Percentiles rank a stretch among this genome's conserved stretches.
These are phyloP conservation scores for Thumatha senex DNA, from an alignment of 2,888 invertebrate genomes.

Conservation along the genomic window DNA sequence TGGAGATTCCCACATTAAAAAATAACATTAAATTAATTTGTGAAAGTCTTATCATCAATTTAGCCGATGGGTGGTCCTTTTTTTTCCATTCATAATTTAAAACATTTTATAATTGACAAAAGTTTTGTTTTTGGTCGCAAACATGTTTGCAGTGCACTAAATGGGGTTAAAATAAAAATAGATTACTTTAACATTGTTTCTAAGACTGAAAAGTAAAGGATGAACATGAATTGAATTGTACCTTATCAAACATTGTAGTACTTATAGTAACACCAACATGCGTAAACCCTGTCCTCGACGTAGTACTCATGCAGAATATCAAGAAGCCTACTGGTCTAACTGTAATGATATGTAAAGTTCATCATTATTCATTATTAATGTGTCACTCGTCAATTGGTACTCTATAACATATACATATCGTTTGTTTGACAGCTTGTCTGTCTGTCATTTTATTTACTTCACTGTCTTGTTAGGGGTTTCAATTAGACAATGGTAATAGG, in stretches of 20 bases:
- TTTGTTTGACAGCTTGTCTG: slow-evolving; percentile 20
- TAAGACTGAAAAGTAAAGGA: background rate
- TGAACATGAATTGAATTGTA: background rate
- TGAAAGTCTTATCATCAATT: too few relatives aligned
- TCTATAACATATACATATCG: background rate
- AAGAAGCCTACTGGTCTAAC: slow-evolving; percentile 26
- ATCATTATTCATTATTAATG: slow-evolving; percentile 28
- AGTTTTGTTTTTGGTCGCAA: too few relatives aligned
- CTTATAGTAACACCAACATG: slow-evolving; percentile 32
- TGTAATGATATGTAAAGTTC: slow-evolving; percentile 40
- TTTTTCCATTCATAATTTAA: too few relatives aligned
- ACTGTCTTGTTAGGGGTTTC: slow-evolving; percentile 1
- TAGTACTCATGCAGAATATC: slow-evolving; percentile 28
- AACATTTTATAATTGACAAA: too few relatives aligned
- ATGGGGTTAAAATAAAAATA: too few relatives aligned
- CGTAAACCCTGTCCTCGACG: slow-evolving; percentile 38
- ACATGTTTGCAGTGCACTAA: too few relatives aligned
- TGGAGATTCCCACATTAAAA: too few relatives aligned
- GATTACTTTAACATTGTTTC: background rate
- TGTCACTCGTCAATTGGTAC: slow-evolving; percentile 25
- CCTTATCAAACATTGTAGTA: slow-evolving; percentile 7
- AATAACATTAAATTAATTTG: too few relatives aligned
- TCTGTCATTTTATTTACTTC: slow-evolving; percentile 22
- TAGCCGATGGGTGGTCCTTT: too few relatives aligned
- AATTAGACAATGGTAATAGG: slow-evolving; percentile 16